Evolutionary conservation across 2,113 vertebrate species (phyloP).

Genomic region (Propithecus coquereli): DNA sequence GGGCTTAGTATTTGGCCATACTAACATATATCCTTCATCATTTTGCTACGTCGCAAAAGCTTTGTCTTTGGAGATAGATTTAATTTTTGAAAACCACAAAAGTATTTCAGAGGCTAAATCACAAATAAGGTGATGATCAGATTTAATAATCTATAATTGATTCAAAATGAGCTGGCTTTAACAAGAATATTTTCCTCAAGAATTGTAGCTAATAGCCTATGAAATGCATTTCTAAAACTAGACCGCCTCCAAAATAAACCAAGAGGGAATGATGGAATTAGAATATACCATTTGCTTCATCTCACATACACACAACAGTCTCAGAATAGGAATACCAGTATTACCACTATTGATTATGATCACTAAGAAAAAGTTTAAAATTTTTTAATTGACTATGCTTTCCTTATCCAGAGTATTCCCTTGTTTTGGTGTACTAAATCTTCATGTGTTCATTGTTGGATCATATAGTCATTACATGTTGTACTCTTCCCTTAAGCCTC

Average conservation of each 20-base stretch:
- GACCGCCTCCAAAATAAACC: background rate
- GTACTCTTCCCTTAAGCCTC: background rate
- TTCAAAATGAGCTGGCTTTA: background rate
- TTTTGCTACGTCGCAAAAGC: background rate
- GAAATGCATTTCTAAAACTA: background rate
- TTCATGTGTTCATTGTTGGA: background rate
- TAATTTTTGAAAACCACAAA: background rate
- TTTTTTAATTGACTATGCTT: background rate
- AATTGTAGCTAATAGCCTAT: background rate
- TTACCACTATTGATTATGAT: background rate
- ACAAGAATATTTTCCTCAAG: background rate
- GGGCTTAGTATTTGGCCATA: background rate
- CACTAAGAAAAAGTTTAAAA: background rate
- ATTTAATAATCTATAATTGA: background rate
- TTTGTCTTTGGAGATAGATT: background rate
- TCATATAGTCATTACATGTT: background rate
- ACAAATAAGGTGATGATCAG: background rate
- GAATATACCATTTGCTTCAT: background rate
- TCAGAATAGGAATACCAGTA: background rate
- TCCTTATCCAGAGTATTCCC: background rate
- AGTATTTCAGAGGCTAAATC: background rate
- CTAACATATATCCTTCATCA: background rate
- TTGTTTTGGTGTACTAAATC: background rate
- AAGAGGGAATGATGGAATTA: background rate
- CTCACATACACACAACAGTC: background rate